Evolutionary conservation across 23 tunicate genomes (phyloP).

Genomic region (Halocynthia aurantium): DNA sequence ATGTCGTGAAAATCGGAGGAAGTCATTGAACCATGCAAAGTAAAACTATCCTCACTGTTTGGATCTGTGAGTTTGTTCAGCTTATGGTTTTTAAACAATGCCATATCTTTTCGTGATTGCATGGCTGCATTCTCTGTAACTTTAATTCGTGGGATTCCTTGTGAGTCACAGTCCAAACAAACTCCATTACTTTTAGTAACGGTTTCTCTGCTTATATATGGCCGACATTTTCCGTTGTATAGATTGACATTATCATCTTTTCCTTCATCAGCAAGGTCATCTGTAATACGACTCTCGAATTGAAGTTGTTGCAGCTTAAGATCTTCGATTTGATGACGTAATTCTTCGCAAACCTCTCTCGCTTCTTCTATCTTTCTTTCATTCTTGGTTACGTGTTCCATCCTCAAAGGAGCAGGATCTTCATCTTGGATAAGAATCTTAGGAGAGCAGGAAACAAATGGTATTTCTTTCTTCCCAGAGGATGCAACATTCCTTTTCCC

Average conservation of each 20-base stretch:
- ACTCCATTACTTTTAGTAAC: too few species aligned
- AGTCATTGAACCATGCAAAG: conserved; percentile 16
- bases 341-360: conserved; percentile 54
- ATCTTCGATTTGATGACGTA: conserved; percentile 52
- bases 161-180: too few species aligned
- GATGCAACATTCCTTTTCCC: not conserved
- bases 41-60: conserved; percentile 15
- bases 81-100: too few species aligned
- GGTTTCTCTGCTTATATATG: too few species aligned
- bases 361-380: conserved; percentile 35
- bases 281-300: conserved; percentile 24
- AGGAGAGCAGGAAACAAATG: not conserved
- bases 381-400: not conserved
- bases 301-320: conserved; percentile 44
- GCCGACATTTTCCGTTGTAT: too few species aligned
- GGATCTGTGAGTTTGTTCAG: too few species aligned
- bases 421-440: not conserved
- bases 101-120: too few species aligned
- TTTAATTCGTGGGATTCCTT: too few species aligned
- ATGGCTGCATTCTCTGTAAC: too few species aligned
- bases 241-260: not conserved
- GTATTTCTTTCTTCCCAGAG: not conserved
- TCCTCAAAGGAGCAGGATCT: not conserved
- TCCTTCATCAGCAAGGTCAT: not conserved
- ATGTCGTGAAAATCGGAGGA: conserved; percentile 2